phyloP scores from a whole-genome alignment of 2,888 invertebrate genomes.

The Eupsilia transversa region DNA sequence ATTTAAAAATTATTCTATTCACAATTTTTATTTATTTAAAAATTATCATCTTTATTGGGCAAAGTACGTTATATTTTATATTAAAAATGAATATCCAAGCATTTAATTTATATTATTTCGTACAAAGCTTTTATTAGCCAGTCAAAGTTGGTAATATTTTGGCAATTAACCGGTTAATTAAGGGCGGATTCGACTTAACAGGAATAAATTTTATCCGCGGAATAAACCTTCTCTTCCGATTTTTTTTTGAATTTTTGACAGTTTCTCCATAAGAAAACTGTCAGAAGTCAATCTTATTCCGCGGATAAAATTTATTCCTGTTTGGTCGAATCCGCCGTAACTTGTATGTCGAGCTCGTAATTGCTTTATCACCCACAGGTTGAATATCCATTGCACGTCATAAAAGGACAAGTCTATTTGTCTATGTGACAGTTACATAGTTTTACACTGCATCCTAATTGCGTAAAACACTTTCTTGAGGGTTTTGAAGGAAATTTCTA shows the following conservation, averaged over 20 bases:
- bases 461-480: too few species aligned
- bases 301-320: too few species aligned
- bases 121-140: constrained; percentile 20
- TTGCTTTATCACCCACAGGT: neutral
- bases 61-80: constrained; percentile 24
- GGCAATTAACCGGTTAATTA: too few species aligned
- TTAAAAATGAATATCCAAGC: constrained; percentile 23
- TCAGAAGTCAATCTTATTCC: too few species aligned
- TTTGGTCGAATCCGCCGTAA: too few species aligned
- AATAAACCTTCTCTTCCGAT: too few species aligned
- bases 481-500: too few species aligned
- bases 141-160: neutral
- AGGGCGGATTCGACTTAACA: too few species aligned
- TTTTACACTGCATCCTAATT: too few species aligned
- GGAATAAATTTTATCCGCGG: too few species aligned
- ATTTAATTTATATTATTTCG: constrained; percentile 13
- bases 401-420: neutral
- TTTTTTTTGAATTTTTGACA: too few species aligned
- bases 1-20: constrained; percentile 41
- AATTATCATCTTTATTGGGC: constrained; percentile 16
- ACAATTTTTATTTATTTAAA: constrained; percentile 10
- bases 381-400: neutral
- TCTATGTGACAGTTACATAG: neutral
- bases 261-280: too few species aligned
- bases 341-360: neutral